Conservation (phyloP, 1,140 invertebrate species). For the Holotrichia oblita region DNA sequence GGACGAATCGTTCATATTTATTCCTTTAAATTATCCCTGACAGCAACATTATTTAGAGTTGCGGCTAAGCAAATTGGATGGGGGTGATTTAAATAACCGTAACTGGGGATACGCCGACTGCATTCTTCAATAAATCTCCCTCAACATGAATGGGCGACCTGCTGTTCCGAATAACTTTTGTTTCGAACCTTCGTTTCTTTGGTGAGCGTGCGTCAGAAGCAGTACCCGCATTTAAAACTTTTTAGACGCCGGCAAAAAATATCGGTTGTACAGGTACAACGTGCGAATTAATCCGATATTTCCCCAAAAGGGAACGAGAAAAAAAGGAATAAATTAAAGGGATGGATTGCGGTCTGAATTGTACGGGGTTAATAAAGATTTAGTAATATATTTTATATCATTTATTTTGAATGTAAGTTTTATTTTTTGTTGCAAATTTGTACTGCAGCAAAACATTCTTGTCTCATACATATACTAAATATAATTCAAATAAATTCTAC, state of each 20-base stretch:
- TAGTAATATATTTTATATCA: constrained; percentile 1
- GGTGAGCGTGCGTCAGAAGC: constrained; percentile 1
- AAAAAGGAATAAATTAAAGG: constrained; percentile 18
- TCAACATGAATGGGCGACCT: constrained; percentile 29
- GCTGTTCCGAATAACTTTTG: constrained; percentile 33
- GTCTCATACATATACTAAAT: no score
- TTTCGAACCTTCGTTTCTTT: constrained; percentile 33
- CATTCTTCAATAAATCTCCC: constrained; percentile 36
- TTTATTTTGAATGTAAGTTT: background rate
- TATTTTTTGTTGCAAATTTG: no score
- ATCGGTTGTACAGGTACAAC: constrained; percentile 21
- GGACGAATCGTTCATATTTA: constrained; percentile 23
- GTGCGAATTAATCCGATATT: constrained; percentile 19
- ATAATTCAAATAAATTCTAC: no score
- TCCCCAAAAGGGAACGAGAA: background rate
- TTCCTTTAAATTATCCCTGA: constrained; percentile 34
- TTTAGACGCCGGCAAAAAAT: constrained; percentile 26
- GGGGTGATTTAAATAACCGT: constrained; percentile 35
- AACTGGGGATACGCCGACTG: constrained; percentile 25
- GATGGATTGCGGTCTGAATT: background rate
- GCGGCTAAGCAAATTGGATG: constrained; percentile 30
- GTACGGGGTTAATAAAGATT: constrained; percentile 7
- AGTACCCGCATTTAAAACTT: constrained; percentile 22
- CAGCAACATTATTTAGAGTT: constrained; percentile 29
- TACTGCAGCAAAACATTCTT: no score